Evolutionary conservation across 2,113 vertebrate genomes (phyloP).

Genomic region (Potamarius usumacintae): DNA sequence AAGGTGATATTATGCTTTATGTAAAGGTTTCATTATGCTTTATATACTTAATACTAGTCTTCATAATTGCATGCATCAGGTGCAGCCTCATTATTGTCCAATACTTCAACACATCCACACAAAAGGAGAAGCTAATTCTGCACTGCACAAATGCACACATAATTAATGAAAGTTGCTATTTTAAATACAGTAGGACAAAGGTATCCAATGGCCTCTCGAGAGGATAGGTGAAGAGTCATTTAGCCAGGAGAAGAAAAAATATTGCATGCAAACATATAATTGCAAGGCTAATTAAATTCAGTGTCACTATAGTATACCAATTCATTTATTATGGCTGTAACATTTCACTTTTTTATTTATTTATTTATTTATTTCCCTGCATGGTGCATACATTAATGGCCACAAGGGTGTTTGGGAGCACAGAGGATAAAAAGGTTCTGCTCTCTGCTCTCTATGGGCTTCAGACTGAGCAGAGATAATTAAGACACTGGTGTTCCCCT

Average conservation of each 20-base stretch:
- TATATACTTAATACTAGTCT: background rate
- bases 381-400: constrained; percentile 49
- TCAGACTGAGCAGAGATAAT: constrained; percentile 53
- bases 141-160: background rate
- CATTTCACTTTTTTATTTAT: constrained; percentile 37
- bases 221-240: constrained; percentile 38
- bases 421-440: constrained; percentile 44
- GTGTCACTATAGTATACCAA: constrained; percentile 30
- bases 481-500: constrained; percentile 52
- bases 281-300: constrained; percentile 51
- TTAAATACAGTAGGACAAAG: constrained; percentile 33
- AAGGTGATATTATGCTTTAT: constrained; percentile 1
- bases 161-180: constrained; percentile 24
- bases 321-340: constrained; percentile 50
- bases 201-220: constrained; percentile 5
- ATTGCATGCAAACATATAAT: constrained; percentile 39
- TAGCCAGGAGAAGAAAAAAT: constrained; percentile 37
- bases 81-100: constrained; percentile 5
- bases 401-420: constrained; percentile 39
- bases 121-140: background rate
- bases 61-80: background rate
- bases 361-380: constrained; percentile 24
- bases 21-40: constrained; percentile 1
- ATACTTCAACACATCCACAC: background rate
- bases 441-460: constrained; percentile 47